A percentile compares a stretch with the other conserved stretches of the same genome.
Evolutionary conservation across 2,113 vertebrate species (phyloP).

Genomic region (Rhinoptilus africanus): DNA sequence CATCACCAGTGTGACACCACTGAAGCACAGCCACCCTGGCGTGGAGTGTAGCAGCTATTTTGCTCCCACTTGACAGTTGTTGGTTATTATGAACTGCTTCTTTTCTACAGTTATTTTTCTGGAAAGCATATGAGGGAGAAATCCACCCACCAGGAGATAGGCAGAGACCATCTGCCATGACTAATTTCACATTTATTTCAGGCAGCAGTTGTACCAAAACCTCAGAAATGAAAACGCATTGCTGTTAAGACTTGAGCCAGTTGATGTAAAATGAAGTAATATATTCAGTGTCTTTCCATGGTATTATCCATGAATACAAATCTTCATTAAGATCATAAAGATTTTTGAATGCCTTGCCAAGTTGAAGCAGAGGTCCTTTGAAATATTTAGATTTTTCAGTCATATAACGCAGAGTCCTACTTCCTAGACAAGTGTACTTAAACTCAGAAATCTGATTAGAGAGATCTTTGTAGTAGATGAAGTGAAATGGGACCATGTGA

Average conservation of each 20-base stretch:
- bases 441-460: background rate
- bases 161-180: background rate
- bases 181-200: conserved; percentile 31
- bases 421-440: background rate
- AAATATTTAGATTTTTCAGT: background rate
- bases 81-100: background rate
- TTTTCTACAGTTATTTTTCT: conserved; percentile 22
- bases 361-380: background rate
- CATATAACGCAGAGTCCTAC: rapidly evolving
- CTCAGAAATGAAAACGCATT: background rate
- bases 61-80: background rate
- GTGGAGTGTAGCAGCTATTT: background rate
- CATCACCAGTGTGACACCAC: background rate
- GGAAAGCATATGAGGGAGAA: background rate
- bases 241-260: background rate
- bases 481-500: background rate
- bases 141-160: background rate
- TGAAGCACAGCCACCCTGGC: background rate
- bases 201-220: background rate
- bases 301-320: background rate
- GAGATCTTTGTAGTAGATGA: background rate
- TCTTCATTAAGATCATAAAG: background rate
- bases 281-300: background rate
- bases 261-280: background rate
- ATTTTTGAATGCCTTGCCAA: background rate